These are phyloP conservation scores for Morelia viridis DNA, from an alignment of 2,797 vertebrate genomes.

Conservation along the genomic window DNA sequence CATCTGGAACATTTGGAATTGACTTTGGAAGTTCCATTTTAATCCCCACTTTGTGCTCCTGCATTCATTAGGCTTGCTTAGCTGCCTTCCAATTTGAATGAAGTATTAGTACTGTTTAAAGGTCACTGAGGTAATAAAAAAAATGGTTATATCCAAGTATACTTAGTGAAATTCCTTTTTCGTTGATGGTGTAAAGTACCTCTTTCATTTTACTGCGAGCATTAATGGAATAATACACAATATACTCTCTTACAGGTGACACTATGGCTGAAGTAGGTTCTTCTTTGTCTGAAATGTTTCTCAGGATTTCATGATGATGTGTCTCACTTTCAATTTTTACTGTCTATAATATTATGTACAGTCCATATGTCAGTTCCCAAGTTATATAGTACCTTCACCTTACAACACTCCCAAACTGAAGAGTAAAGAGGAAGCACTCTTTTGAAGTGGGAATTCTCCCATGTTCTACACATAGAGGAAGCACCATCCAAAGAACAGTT, in stretches of 20 bases:
- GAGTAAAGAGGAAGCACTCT: background rate
- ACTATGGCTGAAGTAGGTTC: background rate
- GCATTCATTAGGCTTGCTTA: conserved; percentile 23
- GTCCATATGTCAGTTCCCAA: background rate
- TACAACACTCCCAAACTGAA: background rate
- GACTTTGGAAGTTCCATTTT: conserved; percentile 41
- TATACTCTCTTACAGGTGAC: background rate
- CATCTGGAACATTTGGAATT: conserved; percentile 53
- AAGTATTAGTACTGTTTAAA: conserved; percentile 10
- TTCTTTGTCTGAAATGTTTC: background rate
- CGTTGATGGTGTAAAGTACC: background rate
- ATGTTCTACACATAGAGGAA: background rate
- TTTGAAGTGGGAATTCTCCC: background rate
- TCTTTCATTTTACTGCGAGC: background rate
- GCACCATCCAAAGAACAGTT: background rate
- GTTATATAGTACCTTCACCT: background rate
- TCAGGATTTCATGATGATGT: background rate
- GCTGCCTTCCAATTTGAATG: background rate
- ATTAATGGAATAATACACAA: background rate
- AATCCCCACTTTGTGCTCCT: background rate
- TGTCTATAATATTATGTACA: background rate
- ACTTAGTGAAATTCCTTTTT: background rate
- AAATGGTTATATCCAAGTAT: background rate
- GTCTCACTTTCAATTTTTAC: background rate
- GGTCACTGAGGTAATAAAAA: conserved; percentile 6